A percentile compares a stretch with the other conserved stretches of the same genome.
Conservation (phyloP, 2,113 vertebrate genomes). For the Thamnophis sirtalis region DNA sequence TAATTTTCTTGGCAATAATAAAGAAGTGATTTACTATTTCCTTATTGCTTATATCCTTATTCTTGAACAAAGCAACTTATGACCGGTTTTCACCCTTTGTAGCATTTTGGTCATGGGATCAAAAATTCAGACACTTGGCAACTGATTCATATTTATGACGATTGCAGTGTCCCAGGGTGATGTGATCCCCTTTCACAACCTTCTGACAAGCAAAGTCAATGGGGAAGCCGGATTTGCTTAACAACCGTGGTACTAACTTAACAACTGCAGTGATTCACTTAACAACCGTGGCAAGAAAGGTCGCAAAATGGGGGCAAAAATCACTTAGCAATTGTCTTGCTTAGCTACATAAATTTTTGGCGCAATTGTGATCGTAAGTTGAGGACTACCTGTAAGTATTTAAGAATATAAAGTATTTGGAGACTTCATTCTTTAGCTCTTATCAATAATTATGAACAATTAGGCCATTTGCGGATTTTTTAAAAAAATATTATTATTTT, state of each 20-base stretch:
- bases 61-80: no score
- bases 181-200: background rate
- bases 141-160: background rate
- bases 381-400: background rate
- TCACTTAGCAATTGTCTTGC: background rate
- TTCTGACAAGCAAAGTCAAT: background rate
- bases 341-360: background rate
- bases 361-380: background rate
- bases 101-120: no score
- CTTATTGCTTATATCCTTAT: no score
- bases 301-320: background rate
- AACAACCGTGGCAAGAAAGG: background rate
- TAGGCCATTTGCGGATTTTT: background rate
- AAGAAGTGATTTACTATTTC: no score
- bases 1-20: no score
- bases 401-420: background rate
- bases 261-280: background rate
- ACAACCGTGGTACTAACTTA: background rate
- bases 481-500: background rate
- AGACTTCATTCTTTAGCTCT: slow-evolving; percentile 20
- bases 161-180: background rate
- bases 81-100: no score
- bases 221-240: background rate
- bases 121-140: background rate
- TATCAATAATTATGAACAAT: background rate